Evolutionary conservation across 2,113 vertebrate species (phyloP).

Genomic region (Nyctibius bracteatus): DNA sequence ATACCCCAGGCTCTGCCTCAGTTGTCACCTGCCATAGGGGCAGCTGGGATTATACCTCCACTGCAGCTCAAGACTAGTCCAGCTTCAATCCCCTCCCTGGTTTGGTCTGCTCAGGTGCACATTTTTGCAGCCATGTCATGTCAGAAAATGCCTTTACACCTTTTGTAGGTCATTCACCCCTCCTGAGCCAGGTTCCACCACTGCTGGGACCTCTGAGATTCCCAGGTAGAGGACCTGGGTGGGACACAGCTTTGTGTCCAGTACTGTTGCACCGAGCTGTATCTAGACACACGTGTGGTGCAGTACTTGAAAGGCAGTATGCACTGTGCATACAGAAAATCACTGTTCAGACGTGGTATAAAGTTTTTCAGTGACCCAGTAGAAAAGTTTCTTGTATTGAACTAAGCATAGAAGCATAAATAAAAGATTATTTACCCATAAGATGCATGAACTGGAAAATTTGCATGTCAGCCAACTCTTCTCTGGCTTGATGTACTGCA

Average conservation of each 20-base stretch:
- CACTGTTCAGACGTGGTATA: neutral
- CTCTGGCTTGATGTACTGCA: neutral
- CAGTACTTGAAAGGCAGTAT: neutral
- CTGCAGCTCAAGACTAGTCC: neutral
- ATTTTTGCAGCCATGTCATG: neutral
- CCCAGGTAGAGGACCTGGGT: neutral
- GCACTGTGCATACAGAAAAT: neutral
- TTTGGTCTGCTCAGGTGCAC: neutral
- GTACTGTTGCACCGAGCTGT: accelerated
- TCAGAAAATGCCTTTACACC: neutral
- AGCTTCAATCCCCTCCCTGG: neutral
- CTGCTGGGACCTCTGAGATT: neutral
- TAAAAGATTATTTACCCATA: neutral
- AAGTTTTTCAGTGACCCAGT: neutral
- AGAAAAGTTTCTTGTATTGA: neutral
- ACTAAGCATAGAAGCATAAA: neutral
- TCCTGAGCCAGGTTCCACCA: neutral
- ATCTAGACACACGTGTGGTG: accelerated
- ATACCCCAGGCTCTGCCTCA: constrained; percentile 8
- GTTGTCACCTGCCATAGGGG: constrained; percentile 21
- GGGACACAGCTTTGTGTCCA: neutral
- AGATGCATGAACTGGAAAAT: constrained; percentile 12
- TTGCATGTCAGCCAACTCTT: neutral
- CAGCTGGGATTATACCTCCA: neutral
- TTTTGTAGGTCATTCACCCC: neutral